Percentiles rank a stretch among this genome's conserved stretches.
These are phyloP conservation scores for Neopelma chrysocephalum DNA, from an alignment of 2,797 vertebrate species.

Conservation along the genomic window DNA sequence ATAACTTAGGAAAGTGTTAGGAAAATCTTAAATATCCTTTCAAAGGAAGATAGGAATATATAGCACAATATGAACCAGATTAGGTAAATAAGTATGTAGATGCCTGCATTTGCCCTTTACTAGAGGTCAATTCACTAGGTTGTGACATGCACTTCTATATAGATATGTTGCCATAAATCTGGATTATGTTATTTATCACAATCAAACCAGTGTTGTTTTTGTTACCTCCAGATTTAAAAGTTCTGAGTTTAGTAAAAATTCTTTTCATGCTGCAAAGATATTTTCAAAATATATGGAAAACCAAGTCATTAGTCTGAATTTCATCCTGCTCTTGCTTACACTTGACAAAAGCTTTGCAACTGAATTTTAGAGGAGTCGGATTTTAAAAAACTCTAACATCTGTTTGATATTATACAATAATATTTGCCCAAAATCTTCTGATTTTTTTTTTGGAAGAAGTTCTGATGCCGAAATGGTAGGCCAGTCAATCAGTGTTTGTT, in stretches of 20 bases:
- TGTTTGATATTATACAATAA: background rate
- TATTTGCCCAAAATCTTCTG: background rate
- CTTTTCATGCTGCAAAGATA: background rate
- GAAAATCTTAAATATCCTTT: background rate
- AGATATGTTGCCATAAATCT: background rate
- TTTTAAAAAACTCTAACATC: background rate
- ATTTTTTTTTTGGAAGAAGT: background rate
- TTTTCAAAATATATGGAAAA: background rate
- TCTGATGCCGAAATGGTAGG: background rate
- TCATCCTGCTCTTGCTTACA: background rate
- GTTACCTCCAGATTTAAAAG: background rate
- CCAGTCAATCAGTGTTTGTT: background rate
- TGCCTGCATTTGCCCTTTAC: background rate
- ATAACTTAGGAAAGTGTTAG: background rate
- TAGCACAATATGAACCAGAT: background rate
- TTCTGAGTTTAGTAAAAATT: background rate
- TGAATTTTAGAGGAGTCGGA: background rate
- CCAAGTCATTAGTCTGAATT: background rate
- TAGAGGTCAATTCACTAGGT: background rate
- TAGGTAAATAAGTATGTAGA: background rate
- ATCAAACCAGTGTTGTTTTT: fast-evolving
- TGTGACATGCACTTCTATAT: background rate
- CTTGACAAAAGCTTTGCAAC: background rate
- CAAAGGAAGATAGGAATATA: background rate
- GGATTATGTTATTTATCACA: background rate